A percentile compares a stretch with the other conserved stretches of the same genome.
phyloP scores from a whole-genome alignment of 2,888 invertebrate species.

The Mythimna albipuncta region DNA sequence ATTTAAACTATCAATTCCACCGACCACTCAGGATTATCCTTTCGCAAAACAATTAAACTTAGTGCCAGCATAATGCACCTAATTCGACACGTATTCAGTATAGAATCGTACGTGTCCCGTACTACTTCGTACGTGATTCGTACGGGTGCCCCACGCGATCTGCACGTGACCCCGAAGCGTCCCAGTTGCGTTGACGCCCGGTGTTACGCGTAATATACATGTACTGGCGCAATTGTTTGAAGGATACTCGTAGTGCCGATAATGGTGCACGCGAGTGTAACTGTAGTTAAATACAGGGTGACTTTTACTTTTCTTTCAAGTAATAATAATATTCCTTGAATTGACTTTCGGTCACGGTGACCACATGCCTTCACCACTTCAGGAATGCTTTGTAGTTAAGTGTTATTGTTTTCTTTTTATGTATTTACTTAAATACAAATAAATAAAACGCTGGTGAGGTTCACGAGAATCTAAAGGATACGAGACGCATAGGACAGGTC shows the following conservation, averaged over 20 bases:
- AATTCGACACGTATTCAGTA: slow-evolving; percentile 56
- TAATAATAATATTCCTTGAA: no score
- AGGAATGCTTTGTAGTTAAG: no score
- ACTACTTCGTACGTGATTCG: slow-evolving; percentile 41
- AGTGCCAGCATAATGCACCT: slow-evolving; percentile 49
- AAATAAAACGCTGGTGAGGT: no score
- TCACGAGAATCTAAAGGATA: no score
- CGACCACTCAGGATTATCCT: slow-evolving; percentile 33
- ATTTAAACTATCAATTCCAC: slow-evolving; percentile 13
- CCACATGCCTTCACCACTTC: no score
- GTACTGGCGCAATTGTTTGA: slow-evolving; percentile 16
- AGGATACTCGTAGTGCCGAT: background rate
- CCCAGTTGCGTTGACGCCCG: slow-evolving; percentile 33
- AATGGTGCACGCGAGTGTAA: slow-evolving; percentile 18
- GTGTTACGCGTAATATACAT: slow-evolving; percentile 41
- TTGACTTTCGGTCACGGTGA: no score
- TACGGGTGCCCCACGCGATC: slow-evolving; percentile 21
- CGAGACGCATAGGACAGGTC: no score
- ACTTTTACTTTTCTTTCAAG: background rate
- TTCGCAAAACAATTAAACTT: slow-evolving; percentile 52
- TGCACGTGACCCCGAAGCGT: slow-evolving; percentile 47
- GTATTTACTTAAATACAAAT: no score
- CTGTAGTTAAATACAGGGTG: background rate
- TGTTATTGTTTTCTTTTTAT: no score
- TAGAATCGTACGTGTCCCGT: slow-evolving; percentile 47